Evolutionary conservation across 2,113 vertebrate genomes (phyloP).

Genomic region (Passer domesticus): DNA sequence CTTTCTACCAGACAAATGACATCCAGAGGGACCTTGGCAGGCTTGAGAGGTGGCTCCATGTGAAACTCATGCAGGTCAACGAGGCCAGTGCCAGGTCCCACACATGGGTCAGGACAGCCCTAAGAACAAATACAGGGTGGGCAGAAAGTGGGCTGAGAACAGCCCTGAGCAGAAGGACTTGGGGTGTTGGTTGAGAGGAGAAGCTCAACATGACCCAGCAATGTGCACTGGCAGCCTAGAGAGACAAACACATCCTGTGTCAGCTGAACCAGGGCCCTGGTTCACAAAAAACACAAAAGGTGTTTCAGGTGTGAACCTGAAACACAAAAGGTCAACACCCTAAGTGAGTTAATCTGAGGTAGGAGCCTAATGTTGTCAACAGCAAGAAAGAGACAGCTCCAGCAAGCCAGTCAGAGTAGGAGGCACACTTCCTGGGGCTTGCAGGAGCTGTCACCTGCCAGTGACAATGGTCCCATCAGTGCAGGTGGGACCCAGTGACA

Average conservation of each 20-base stretch:
- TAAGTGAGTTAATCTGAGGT: neutral
- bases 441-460: neutral
- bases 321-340: too few species aligned
- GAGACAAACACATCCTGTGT: accelerated
- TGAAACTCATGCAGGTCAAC: neutral
- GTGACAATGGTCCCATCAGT: neutral
- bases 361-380: neutral
- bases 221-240: neutral
- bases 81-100: neutral
- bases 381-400: neutral
- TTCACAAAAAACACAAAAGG: too few species aligned
- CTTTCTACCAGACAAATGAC: neutral
- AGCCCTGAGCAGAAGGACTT: neutral
- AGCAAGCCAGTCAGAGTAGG: accelerated
- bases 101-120: neutral
- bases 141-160: neutral
- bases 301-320: too few species aligned
- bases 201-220: neutral
- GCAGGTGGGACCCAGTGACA: neutral
- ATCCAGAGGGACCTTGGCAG: neutral
- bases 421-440: neutral
- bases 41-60: neutral
- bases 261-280: neutral
- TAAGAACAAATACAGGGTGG: neutral
- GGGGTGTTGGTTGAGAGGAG: neutral